Percentiles rank a stretch among this genome's conserved stretches.
These are phyloP conservation scores for Gobio occitaniae DNA, from an alignment of 2,797 vertebrate species.

Conservation along the genomic window DNA sequence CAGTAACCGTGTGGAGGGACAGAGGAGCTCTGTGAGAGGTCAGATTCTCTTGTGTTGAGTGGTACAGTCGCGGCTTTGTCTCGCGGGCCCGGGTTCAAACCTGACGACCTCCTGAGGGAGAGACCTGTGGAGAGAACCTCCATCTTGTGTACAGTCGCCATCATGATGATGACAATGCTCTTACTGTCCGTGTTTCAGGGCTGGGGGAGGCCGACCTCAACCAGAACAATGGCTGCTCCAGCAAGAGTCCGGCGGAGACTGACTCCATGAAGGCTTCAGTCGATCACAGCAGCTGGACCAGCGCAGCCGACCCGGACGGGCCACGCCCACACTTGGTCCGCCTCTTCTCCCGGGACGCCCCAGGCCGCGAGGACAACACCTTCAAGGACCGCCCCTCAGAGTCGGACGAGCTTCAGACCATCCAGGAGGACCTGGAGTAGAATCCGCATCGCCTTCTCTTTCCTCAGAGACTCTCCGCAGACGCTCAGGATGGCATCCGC, in stretches of 20 bases:
- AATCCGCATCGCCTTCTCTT: conserved; percentile 60
- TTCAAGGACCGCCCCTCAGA: conserved; percentile 99
- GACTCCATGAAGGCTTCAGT: conserved; percentile 86
- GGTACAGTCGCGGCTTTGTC: conserved; percentile 85
- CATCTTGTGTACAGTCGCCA: too few species aligned
- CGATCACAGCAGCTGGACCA: conserved; percentile 85
- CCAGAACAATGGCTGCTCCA: conserved; percentile 95
- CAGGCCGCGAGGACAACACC: conserved; percentile 99
- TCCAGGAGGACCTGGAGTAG: conserved; percentile 89
- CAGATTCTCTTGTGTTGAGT: conserved; percentile 87
- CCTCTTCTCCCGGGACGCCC: conserved; percentile 99
- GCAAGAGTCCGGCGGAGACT: conserved; percentile 91
- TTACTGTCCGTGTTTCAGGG: conserved; percentile 87
- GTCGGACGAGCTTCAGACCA: conserved; percentile 98
- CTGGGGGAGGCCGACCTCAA: conserved; percentile 90
- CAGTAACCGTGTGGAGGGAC: conserved; percentile 86
- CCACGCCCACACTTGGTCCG: conserved; percentile 98
- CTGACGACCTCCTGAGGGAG: conserved; percentile 21
- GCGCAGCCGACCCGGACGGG: conserved; percentile 85
- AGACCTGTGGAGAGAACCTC: not conserved
- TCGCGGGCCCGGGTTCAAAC: conserved; percentile 66
- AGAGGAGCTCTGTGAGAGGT: conserved; percentile 90
- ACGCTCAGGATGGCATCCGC: conserved; percentile 88
- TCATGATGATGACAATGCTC: conserved; percentile 26
- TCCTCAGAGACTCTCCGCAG: conserved; percentile 18